Evolutionary conservation across 1,140 invertebrate genomes (phyloP), one percentile per base, ranked within the genome.

Genomic region (Megathymus violae): DNA sequence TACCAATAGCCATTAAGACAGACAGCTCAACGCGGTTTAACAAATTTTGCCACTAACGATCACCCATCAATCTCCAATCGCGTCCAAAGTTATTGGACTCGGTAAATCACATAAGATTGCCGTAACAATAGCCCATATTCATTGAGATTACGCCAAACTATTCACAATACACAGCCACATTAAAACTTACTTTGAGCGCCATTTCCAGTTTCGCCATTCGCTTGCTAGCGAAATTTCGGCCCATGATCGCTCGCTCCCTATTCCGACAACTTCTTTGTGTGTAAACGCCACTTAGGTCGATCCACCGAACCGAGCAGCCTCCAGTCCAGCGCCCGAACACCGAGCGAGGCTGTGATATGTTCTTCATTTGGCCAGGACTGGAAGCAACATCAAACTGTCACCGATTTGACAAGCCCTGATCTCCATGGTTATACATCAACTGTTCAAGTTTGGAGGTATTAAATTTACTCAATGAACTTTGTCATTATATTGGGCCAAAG

Each of bases 171-270:
- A n/a, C n/a, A n/a, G n/a, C n/a, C n/a, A n/a, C n/a, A n/a, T n/a
- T n/a, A n/a, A n/a, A n/a, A 61, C 67, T 38, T 4, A 88, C 82
- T 38, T 64, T 56, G 1, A 88, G 64, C 0, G 76, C 59, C 59
- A 77, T 70, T 43, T 88, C 85, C 3, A 88, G 65, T 17, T 76
- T 82, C 0, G 85, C 85, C 83, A 88, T 83, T 5, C 83, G 48
- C 51, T 86, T 85, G 73, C 85, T 88, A 34, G 61, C 74, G 58
- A 69, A 86, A 36, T 86, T 82, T 0, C 41, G 47, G n/a, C 82
- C 85, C n/a, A 66, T 54, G 7, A 70, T 59, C 0, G 85, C 70
- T 1, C 56, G 59, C 19, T 64, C 44, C 1, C 68, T 16, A 61
- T 67, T 78, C n/a, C 85, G 54, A 63, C 85, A 88, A 3, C 73